Evolutionary conservation across 2,113 vertebrate species (phyloP).

Genomic region (Archocentrus centrarchus): DNA sequence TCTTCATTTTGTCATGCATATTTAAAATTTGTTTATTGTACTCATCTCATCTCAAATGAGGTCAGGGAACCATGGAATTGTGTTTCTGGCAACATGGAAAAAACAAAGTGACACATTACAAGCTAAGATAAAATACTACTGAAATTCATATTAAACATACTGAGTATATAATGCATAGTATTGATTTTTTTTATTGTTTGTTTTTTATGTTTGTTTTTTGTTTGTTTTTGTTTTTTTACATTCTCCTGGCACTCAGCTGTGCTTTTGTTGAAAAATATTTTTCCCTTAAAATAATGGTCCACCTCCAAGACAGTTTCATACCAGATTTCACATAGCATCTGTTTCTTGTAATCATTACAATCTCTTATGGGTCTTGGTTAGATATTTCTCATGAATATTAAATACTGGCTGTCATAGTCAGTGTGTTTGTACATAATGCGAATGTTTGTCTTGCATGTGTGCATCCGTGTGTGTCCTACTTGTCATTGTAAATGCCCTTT

Average conservation of each 20-base stretch:
- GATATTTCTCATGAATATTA: constrained; percentile 14
- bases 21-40: background rate
- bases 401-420: background rate
- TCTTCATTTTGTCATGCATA: background rate
- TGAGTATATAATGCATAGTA: background rate
- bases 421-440: background rate
- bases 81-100: background rate
- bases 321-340: constrained; percentile 3
- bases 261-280: background rate
- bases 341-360: background rate
- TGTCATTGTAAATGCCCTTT: constrained; percentile 12
- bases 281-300: background rate
- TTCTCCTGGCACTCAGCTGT: background rate
- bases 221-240: background rate
- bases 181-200: background rate
- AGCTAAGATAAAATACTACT: background rate
- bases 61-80: background rate
- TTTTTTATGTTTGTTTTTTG: background rate
- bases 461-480: background rate
- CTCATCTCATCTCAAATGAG: background rate
- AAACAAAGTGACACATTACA: background rate
- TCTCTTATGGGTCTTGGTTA: background rate
- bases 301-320: background rate
- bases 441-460: constrained; percentile 1
- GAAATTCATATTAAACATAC: background rate